Evolutionary conservation across 2,113 vertebrate genomes (phyloP).

Genomic region (Gorsachius goisagi): DNA sequence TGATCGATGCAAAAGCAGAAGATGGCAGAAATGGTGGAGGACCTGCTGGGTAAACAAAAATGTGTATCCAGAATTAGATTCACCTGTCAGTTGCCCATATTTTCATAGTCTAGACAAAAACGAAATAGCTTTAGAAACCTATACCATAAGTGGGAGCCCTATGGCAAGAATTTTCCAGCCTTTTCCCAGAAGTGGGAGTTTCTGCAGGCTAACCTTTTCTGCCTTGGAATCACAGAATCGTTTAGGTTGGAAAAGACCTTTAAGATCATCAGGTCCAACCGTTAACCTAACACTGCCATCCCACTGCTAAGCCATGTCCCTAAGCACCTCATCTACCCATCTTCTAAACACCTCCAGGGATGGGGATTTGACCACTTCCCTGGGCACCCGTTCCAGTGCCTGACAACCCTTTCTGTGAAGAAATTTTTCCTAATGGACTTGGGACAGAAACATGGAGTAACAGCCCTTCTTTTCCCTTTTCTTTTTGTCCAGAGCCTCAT

Average conservation of each 20-base stretch:
- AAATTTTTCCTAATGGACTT: too few relatives aligned
- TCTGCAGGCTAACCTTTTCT: neutral
- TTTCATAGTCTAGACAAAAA: neutral
- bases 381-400: too few relatives aligned
- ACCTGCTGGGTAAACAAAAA: neutral
- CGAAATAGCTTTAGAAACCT: neutral
- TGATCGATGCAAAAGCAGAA: neutral
- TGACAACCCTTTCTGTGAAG: too few relatives aligned
- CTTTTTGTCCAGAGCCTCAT: neutral
- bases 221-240: neutral
- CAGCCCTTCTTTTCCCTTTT: neutral
- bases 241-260: too few relatives aligned
- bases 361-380: too few relatives aligned
- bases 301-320: too few relatives aligned
- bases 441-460: neutral
- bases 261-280: too few relatives aligned
- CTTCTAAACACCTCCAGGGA: too few relatives aligned
- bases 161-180: neutral
- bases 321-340: too few relatives aligned
- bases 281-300: too few relatives aligned
- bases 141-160: neutral
- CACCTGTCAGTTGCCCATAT: neutral
- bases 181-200: neutral
- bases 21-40: neutral
- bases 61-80: neutral